Evolutionary conservation across 2,113 vertebrate genomes (phyloP).

Genomic region (Bos javanicus): DNA sequence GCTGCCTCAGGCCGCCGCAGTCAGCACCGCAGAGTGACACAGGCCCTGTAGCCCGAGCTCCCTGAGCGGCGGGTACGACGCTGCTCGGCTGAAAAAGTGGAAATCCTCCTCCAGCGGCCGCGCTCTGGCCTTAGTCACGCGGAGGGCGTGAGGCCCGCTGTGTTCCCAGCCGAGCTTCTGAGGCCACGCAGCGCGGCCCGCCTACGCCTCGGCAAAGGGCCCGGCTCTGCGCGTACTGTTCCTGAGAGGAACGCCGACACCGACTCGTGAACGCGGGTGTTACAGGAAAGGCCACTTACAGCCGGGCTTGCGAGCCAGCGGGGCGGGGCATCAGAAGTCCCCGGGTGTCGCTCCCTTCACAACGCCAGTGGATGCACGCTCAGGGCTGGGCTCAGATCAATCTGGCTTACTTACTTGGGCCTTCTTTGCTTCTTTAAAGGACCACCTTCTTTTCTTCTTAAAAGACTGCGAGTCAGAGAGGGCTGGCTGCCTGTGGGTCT

Average conservation of each 20-base stretch:
- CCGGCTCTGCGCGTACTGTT: not conserved
- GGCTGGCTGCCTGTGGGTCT: not conserved
- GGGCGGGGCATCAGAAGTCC: rapidly evolving
- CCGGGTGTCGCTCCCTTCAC: not conserved
- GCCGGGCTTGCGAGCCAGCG: not conserved
- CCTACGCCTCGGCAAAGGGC: not conserved
- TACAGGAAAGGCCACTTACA: not conserved
- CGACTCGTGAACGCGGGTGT: not conserved
- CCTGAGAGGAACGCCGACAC: not conserved
- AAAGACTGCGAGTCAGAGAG: not conserved
- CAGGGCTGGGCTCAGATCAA: not conserved
- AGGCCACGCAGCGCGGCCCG: not conserved
- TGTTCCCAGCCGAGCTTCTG: not conserved
- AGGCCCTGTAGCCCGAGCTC: not conserved
- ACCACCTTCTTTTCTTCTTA: not conserved
- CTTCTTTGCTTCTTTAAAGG: too few relatives aligned
- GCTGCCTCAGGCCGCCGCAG: not conserved
- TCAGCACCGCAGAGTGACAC: not conserved
- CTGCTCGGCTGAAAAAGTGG: constrained; percentile 1
- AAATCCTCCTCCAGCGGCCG: not conserved
- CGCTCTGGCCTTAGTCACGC: constrained; percentile 17
- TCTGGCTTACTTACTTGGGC: not conserved
- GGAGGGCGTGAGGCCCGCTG: not conserved
- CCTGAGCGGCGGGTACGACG: not conserved
- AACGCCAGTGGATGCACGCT: not conserved